These are phyloP conservation scores for Heliconius sara DNA, from an alignment of 2,888 invertebrate genomes.

Conservation along the genomic window DNA sequence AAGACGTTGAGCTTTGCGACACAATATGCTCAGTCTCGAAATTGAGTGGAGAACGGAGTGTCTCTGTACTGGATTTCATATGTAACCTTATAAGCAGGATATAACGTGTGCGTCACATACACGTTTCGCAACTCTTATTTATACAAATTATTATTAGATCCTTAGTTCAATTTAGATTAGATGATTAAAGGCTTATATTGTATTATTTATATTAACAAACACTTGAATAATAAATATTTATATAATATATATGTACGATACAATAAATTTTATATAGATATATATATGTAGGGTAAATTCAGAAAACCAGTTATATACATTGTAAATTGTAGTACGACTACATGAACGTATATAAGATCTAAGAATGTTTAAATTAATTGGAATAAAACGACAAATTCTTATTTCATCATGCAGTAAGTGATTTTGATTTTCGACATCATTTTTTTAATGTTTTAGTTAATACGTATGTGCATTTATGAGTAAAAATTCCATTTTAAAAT, in stretches of 20 bases:
- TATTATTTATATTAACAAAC: background rate
- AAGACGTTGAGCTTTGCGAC: background rate
- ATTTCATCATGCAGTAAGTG: slow-evolving; percentile 5
- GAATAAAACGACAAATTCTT: background rate
- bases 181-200: background rate
- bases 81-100: background rate
- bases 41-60: background rate
- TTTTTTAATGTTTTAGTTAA: background rate
- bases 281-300: background rate
- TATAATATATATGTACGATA: background rate
- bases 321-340: background rate
- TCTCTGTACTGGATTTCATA: background rate
- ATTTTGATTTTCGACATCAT: background rate
- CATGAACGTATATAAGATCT: background rate
- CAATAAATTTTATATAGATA: background rate
- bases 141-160: background rate
- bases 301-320: background rate
- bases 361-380: background rate
- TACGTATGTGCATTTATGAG: background rate
- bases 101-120: background rate
- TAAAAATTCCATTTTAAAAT: too few relatives aligned
- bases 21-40: background rate
- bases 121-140: background rate
- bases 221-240: background rate
- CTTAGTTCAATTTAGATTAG: background rate